A percentile compares a stretch with the other conserved stretches of the same genome.
Conservation (phyloP, 2,888 invertebrate genomes). For the Ochlodes sylvanus region DNA sequence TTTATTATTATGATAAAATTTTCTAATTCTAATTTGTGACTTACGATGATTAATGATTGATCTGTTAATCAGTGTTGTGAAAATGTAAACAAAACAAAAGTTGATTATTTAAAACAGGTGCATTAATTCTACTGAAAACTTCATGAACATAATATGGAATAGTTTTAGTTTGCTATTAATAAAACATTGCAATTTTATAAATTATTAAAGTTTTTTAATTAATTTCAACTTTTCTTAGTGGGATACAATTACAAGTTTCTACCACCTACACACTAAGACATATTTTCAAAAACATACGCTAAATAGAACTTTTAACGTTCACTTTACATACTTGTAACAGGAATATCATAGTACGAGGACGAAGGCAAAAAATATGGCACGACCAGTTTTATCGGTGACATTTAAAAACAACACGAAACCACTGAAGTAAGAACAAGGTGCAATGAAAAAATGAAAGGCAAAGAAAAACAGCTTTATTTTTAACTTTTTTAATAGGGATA, state of each 20-base stretch:
- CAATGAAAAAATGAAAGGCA: slow-evolving; percentile 51
- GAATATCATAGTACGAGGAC: neutral
- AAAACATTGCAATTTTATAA: slow-evolving; percentile 7
- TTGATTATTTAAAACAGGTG: too few species aligned
- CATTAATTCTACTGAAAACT: slow-evolving; percentile 34
- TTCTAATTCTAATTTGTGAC: too few species aligned
- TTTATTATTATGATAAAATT: too few species aligned
- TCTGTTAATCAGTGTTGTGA: too few species aligned
- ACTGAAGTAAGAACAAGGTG: neutral
- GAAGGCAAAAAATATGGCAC: slow-evolving; percentile 8
- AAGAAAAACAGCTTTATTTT: slow-evolving; percentile 56
- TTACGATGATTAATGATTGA: too few species aligned
- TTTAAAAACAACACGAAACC: neutral
- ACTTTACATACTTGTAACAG: slow-evolving; percentile 10
- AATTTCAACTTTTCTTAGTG: slow-evolving; percentile 5
- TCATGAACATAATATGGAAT: neutral
- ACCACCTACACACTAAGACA: slow-evolving; percentile 1
- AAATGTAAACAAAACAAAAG: too few species aligned
- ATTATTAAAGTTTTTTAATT: slow-evolving; percentile 6
- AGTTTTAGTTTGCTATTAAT: neutral
- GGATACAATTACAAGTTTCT: slow-evolving; percentile 7
- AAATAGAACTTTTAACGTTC: slow-evolving; percentile 4
- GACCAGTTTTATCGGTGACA: neutral
- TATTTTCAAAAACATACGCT: slow-evolving; percentile 2
- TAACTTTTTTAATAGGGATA: slow-evolving; percentile 85